phyloP scores from a whole-genome alignment of 1,140 invertebrate genomes.

The Drosophila quadrilineata region DNA sequence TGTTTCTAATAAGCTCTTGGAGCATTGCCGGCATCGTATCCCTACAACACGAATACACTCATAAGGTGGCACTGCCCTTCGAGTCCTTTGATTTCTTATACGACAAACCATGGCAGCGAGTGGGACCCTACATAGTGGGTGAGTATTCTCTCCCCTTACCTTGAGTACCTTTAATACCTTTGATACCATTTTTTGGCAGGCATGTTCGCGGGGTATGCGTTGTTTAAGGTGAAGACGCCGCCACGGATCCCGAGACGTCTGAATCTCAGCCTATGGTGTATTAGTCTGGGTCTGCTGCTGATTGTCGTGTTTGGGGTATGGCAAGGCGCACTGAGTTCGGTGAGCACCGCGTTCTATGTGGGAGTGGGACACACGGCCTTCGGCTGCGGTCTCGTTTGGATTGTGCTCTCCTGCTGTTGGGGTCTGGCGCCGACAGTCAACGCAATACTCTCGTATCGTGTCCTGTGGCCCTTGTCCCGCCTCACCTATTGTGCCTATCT shows the following conservation, averaged over 20 bases:
- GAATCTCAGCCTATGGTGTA: conserved; percentile 84
- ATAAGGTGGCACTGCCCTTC: conserved; percentile 90
- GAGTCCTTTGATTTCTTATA: conserved; percentile 91
- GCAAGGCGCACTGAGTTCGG: conserved; percentile 85
- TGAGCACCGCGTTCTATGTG: conserved; percentile 86
- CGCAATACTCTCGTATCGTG: conserved; percentile 89
- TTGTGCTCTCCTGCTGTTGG: conserved; percentile 90
- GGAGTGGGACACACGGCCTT: conserved; percentile 86
- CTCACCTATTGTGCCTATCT: conserved; percentile 95
- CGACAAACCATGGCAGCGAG: conserved; percentile 91
- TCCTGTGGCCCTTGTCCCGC: conserved; percentile 91
- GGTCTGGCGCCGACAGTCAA: conserved; percentile 89
- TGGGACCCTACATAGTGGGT: conserved; percentile 90
- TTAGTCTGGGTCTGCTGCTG: conserved; percentile 83
- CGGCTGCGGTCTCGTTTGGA: conserved; percentile 89
- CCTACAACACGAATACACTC: conserved; percentile 88
- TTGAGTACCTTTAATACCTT: neutral
- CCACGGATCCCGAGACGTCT: conserved; percentile 84
- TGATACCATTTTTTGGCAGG: conserved; percentile 77
- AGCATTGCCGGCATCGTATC: conserved; percentile 88
- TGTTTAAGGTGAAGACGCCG: conserved; percentile 87
- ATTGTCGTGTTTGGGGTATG: conserved; percentile 90
- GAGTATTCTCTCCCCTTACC: conserved; percentile 39
- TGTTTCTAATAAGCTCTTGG: conserved; percentile 88
- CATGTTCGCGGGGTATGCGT: conserved; percentile 88